Conservation (phyloP, 2,888 invertebrate species). For the Celastrina argiolus region DNA sequence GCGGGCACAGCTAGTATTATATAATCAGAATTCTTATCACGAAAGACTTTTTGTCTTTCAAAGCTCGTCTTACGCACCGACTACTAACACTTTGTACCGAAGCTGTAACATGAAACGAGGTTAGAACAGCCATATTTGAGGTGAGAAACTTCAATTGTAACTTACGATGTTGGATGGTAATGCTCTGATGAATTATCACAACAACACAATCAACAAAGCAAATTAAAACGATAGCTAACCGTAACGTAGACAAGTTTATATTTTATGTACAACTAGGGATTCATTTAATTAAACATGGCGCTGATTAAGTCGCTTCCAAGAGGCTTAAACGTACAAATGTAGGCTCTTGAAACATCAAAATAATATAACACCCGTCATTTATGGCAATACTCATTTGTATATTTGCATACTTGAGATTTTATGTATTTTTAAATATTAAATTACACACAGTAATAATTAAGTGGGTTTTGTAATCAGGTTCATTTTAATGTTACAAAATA, state of each 20-base stretch:
- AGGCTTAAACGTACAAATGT: conserved; percentile 11
- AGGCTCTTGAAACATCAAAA: conserved; percentile 8
- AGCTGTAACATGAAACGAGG: not conserved
- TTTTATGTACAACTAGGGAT: conserved; percentile 13
- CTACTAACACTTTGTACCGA: not conserved
- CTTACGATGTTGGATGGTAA: not conserved
- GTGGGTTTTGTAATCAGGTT: no score
- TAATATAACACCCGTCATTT: not conserved
- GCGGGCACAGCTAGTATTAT: no score
- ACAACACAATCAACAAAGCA: not conserved
- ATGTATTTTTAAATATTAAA: no score
- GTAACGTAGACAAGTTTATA: conserved; percentile 19
- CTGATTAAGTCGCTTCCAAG: conserved; percentile 20
- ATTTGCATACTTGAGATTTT: no score
- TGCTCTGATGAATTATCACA: not conserved
- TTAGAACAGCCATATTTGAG: not conserved
- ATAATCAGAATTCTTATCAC: no score
- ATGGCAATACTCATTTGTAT: no score
- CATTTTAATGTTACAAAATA: no score
- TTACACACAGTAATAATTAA: no score
- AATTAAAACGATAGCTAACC: conserved; percentile 15
- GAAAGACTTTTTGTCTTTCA: no score
- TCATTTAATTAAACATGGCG: conserved; percentile 17
- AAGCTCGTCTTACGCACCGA: not conserved
- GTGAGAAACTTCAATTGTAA: not conserved